phyloP scores from a whole-genome alignment of 2,113 vertebrate species.

The Nesoenas mayeri region DNA sequence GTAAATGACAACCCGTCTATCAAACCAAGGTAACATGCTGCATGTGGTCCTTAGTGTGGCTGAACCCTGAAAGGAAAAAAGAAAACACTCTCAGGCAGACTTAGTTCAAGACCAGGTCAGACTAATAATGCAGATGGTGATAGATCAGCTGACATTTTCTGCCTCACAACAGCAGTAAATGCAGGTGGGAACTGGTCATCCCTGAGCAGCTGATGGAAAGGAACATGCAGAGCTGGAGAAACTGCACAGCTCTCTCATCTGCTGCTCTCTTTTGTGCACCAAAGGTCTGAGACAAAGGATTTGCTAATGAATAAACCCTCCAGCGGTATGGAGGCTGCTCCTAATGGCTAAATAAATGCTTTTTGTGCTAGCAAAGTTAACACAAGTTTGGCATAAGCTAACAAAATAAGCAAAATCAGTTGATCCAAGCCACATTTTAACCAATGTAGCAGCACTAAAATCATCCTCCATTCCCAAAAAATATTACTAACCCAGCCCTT shows the following conservation, averaged over 20 bases:
- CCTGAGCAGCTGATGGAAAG: neutral
- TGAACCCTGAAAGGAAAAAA: neutral
- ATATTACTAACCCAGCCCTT: neutral
- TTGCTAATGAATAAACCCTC: neutral
- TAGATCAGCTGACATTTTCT: neutral
- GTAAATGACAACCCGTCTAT: neutral
- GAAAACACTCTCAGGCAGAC: neutral
- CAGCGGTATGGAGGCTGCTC: neutral
- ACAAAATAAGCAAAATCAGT: neutral
- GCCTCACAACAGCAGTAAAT: rapidly evolving
- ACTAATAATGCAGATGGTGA: neutral
- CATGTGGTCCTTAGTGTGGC: neutral
- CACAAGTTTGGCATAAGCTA: neutral
- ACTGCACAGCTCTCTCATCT: neutral
- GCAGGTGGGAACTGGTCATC: neutral
- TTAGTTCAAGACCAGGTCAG: neutral
- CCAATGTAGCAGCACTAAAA: neutral
- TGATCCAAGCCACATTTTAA: neutral
- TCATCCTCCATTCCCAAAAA: neutral
- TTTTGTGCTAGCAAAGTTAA: neutral
- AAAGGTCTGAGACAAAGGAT: neutral
- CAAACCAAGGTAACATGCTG: neutral
- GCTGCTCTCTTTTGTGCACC: neutral
- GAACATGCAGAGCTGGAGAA: neutral
- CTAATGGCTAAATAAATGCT: neutral